Evolutionary conservation across 2,113 vertebrate species (phyloP), one percentile per base, ranked within the genome.

Genomic region (Oceanites oceanicus): DNA sequence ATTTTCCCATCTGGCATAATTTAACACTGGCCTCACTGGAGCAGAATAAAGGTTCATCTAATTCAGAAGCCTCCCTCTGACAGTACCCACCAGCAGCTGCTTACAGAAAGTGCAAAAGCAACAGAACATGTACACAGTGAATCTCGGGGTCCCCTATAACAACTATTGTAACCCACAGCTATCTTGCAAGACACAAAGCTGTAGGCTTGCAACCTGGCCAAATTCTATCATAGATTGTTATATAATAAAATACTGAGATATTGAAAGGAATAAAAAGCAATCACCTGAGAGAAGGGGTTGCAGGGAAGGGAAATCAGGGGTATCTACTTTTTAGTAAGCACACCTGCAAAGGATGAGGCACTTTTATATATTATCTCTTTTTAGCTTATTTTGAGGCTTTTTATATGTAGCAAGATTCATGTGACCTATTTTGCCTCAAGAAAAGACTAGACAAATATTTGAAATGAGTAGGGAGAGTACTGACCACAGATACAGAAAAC

Each of bases 261-360:
- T 1, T 42, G 45, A 40, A 61, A 83, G 30, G 27, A 91, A 52
- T 52, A 65, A 84, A 78, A 42, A 14, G 6, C 13, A 74, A 50
- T 50, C 50, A 30, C 17, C 53, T 50, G 25, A 87, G 10, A 38
- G 27, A 59, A 77, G 4, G 11, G 7, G 23, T 38, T 72, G 32
- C 14, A 65, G 38, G 25, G 44, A 45, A 10, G 5, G 21, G 12
- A 68, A 13, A 44, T 16, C 0, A 2, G 36, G 2, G 8, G 2
- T 59, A 36, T 26, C 21, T 63, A 58, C 25, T 58, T 73, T 25
- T 52, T 21, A 52, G 50, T 25, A 80, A 88, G 68, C 40, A 71
- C n/a, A 85, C 44, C 9, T 36, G 23, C 21, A 67, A 66, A 86
- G 32, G 23, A 71, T 71, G 18, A 62, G 44, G 18, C 6, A 44